Conservation (phyloP, 2,888 invertebrate genomes). For the Notocelia uddmanniana region DNA sequence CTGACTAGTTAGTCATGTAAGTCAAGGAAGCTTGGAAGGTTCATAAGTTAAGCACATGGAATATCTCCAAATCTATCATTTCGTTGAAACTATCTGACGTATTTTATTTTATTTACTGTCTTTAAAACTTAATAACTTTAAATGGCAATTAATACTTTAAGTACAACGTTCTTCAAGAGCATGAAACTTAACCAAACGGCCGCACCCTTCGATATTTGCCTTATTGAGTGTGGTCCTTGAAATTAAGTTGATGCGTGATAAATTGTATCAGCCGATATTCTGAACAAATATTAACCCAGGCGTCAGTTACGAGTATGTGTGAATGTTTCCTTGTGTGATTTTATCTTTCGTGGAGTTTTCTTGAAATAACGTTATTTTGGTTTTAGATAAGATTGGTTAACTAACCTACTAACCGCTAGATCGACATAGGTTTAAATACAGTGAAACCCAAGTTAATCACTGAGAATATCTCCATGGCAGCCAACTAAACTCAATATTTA, state of each 20-base stretch:
- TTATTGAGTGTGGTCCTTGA: slow-evolving; percentile 67
- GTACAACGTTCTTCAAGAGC: slow-evolving; percentile 2
- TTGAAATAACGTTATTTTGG: slow-evolving; percentile 13
- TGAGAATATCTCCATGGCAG: not conserved
- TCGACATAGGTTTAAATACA: no score
- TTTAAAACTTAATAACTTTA: not conserved
- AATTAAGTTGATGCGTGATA: slow-evolving; percentile 64
- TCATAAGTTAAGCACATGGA: no score
- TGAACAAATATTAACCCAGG: slow-evolving; percentile 67
- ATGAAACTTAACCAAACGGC: slow-evolving; percentile 52
- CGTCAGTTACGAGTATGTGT: slow-evolving; percentile 59
- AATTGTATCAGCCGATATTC: slow-evolving; percentile 59
- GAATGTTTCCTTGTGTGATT: slow-evolving; percentile 65
- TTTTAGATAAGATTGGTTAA: slow-evolving; percentile 11
- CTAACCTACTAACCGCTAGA: slow-evolving; percentile 2
- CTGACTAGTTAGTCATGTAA: no score
- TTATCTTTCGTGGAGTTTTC: slow-evolving; percentile 39
- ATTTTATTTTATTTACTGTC: not conserved
- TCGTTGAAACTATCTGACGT: not conserved
- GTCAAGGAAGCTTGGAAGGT: not conserved
- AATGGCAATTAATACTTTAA: not conserved
- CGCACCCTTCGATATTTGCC: slow-evolving; percentile 68
- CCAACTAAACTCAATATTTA: not conserved
- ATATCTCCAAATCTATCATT: no score
- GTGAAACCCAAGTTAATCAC: no score